These are phyloP conservation scores for Drosophila meridionalis DNA, from an alignment of 2,888 invertebrate species.

Conservation along the genomic window DNA sequence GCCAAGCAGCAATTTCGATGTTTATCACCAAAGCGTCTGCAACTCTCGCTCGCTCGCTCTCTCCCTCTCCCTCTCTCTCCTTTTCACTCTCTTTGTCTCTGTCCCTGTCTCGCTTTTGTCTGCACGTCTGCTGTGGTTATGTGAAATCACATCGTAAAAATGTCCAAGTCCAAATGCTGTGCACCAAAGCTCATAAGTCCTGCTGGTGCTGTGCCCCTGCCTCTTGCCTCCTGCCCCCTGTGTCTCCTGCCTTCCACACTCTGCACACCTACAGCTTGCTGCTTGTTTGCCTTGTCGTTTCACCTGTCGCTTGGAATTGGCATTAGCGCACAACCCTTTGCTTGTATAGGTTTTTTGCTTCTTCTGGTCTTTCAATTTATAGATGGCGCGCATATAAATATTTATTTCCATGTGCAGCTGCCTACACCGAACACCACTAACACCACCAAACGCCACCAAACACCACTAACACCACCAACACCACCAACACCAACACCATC, in stretches of 20 bases:
- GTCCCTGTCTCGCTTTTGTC: constrained; percentile 40
- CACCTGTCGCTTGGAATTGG: constrained; percentile 64
- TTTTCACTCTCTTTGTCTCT: background rate
- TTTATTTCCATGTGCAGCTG: constrained; percentile 76
- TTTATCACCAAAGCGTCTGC: constrained; percentile 78
- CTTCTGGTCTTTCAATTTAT: constrained; percentile 74
- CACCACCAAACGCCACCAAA: constrained; percentile 17
- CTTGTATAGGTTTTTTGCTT: constrained; percentile 12
- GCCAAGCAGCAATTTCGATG: constrained; percentile 73
- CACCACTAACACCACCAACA: constrained; percentile 38
- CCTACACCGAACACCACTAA: constrained; percentile 33
- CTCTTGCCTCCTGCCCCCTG: background rate
- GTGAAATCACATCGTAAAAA: constrained; percentile 84
- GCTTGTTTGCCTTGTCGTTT: constrained; percentile 46
- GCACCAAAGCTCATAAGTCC: constrained; percentile 82
- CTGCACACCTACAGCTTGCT: background rate
- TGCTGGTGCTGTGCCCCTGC: constrained; percentile 24
- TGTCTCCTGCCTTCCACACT: background rate
- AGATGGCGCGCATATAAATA: constrained; percentile 81
- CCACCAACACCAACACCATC: constrained; percentile 22
- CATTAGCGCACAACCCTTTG: constrained; percentile 55
- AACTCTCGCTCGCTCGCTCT: constrained; percentile 35
- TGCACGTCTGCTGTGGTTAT: constrained; percentile 80
- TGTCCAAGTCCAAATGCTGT: constrained; percentile 81
- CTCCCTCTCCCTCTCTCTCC: constrained; percentile 19